Base-by-base conservation (phyloP, 2,888 invertebrate genomes). In the Lingula anatina region DNA sequence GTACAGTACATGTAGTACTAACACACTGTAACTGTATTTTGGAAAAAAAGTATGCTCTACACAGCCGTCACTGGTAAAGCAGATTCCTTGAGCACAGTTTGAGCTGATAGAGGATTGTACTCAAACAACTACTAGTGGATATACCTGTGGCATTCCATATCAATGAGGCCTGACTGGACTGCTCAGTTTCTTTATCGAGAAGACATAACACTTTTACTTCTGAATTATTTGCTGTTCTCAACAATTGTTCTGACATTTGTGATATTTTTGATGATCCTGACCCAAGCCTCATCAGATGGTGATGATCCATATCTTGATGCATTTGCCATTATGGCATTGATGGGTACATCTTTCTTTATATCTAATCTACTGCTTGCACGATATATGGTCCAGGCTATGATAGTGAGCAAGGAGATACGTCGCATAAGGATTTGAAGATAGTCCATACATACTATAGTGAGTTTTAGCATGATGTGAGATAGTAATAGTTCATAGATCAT, bases 221-320 rank as follows among this genome's bases (percentile, higher is more conserved):
- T 71, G 42, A 73, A 71, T 59, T 71, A 71, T 55, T 65, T 70
- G 18, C 71, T 71, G 55, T 66, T 71, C 54, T 70, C 70, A 1
- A 51, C 65, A 9, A 54, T 66, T 5, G 53, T 66, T 7, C 54
- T 62, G n/a, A 56, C 55, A 5, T 65, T 65, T 43, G 50, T 66
- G 12, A 44, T 60, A 9, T 64, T 65, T 49, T 48, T 71, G 43
- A 64, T 73, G 51, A 64, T 66, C 25, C 50, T 72, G 39, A 61
- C 63, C 7, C 59, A 65, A 45, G 52, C 59, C 3, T 53, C 61
- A 5, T 58, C 63, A n/a, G n/a, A n/a, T n/a, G n/a, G n/a, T n/a
- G n/a, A n/a, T n/a, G n/a, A n/a, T 2, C 56, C 57, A 18, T 51
- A 61, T 12, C 51, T 61, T 26, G 61, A 62, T 35, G 46, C 55